phyloP scores from a whole-genome alignment of 2,888 invertebrate genomes.

The Nymphalis c-album region DNA sequence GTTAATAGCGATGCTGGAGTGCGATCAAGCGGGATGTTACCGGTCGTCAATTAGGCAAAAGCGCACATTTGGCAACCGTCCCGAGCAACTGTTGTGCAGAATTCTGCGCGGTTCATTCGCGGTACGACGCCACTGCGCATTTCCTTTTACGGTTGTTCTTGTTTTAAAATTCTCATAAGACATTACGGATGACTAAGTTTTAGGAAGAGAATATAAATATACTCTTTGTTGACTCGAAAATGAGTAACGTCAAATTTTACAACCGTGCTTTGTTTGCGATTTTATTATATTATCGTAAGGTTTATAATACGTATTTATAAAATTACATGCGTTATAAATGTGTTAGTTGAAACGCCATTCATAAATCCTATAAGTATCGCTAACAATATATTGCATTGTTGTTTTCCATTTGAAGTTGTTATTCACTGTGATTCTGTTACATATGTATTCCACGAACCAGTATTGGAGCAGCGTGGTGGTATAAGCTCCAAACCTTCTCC shows the following conservation, averaged over 20 bases:
- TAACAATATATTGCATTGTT: no score
- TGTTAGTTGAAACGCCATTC: no score
- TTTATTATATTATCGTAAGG: no score
- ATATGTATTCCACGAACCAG: no score
- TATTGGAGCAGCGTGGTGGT: no score
- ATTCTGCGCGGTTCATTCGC: slow-evolving; percentile 54
- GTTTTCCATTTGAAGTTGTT: no score
- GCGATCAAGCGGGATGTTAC: slow-evolving; percentile 69
- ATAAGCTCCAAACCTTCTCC: no score
- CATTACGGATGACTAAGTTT: neutral
- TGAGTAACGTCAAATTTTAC: neutral
- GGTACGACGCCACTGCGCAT: slow-evolving; percentile 47
- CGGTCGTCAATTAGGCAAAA: slow-evolving; percentile 75
- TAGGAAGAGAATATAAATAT: neutral
- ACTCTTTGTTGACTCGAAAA: slow-evolving; percentile 3
- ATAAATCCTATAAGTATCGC: no score
- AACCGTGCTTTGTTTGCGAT: neutral
- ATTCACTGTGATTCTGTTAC: no score
- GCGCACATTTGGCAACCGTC: slow-evolving; percentile 74
- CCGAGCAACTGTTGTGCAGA: slow-evolving; percentile 66
- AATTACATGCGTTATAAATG: no score
- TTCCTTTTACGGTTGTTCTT: slow-evolving; percentile 56
- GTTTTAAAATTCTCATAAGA: slow-evolving; percentile 1
- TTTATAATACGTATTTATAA: no score
- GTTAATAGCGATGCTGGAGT: slow-evolving; percentile 57